phyloP scores from a whole-genome alignment of 2,888 invertebrate genomes.

The Buathra laborator region DNA sequence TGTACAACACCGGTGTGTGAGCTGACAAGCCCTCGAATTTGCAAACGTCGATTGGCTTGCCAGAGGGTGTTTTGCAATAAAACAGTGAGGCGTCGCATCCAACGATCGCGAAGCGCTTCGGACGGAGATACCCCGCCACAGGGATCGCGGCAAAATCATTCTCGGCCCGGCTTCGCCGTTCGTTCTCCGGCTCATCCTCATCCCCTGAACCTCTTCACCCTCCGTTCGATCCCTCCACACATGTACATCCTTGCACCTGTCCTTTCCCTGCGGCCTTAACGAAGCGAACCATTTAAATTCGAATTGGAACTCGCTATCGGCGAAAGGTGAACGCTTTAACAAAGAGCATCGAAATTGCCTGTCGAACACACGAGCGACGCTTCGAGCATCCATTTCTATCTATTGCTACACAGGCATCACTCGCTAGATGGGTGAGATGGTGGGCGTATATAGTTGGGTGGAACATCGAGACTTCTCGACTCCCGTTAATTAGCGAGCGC shows the following conservation, averaged over 20 bases:
- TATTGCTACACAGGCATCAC: slow-evolving; percentile 49
- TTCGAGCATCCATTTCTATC: slow-evolving; percentile 36
- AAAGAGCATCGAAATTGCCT: slow-evolving; percentile 72
- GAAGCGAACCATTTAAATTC: slow-evolving; percentile 72
- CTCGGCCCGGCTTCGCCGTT: slow-evolving; percentile 31
- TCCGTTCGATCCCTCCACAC: slow-evolving; percentile 2
- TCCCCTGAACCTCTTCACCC: slow-evolving; percentile 41
- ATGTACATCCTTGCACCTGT: slow-evolving; percentile 19
- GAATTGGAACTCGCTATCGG: slow-evolving; percentile 67
- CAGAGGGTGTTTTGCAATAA: slow-evolving; percentile 34
- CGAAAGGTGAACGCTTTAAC: slow-evolving; percentile 65
- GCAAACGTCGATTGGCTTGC: slow-evolving; percentile 41
- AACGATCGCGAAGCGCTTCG: slow-evolving; percentile 23
- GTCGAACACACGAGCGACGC: slow-evolving; percentile 64
- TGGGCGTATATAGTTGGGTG: slow-evolving; percentile 33
- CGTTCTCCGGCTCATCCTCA: slow-evolving; percentile 2
- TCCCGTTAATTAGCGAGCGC: slow-evolving; percentile 55
- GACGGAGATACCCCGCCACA: not conserved
- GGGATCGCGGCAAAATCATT: slow-evolving; percentile 45
- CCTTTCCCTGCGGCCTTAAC: slow-evolving; percentile 59
- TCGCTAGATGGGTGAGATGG: slow-evolving; percentile 52
- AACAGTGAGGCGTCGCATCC: slow-evolving; percentile 24
- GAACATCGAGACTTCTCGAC: slow-evolving; percentile 20
- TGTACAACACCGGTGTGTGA: slow-evolving; percentile 12
- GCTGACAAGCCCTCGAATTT: slow-evolving; percentile 43